Evolutionary conservation across 2,888 invertebrate species (phyloP).

Genomic region (Rhagonycha fulva): DNA sequence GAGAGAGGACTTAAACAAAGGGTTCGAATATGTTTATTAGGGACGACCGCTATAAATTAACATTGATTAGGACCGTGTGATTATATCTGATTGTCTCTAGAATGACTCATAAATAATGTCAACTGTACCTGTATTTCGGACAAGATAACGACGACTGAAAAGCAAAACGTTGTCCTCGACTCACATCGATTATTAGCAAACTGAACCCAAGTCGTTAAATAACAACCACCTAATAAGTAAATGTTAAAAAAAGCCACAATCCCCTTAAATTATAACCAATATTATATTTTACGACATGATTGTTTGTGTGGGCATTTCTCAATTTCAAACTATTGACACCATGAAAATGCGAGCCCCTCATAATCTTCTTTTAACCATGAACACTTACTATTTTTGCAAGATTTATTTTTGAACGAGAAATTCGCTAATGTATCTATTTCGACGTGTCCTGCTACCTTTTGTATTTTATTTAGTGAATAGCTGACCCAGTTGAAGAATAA

Average conservation of each 20-base stretch:
- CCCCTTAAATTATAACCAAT: conserved; percentile 19
- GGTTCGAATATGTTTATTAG: conserved; percentile 56
- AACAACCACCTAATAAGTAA: conserved; percentile 29
- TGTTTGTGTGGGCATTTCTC: conserved; percentile 14
- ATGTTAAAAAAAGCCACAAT: conserved; percentile 21
- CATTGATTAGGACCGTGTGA: conserved; percentile 57
- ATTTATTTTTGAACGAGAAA: conserved; percentile 10
- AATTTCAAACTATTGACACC: conserved; percentile 7
- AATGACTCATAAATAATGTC: conserved; percentile 55
- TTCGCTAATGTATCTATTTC: conserved; percentile 29
- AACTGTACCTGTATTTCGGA: conserved; percentile 34
- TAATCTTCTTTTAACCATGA: conserved; percentile 5
- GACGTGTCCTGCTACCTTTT: conserved; percentile 21
- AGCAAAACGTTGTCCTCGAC: conserved; percentile 37
- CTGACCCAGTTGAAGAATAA: conserved; percentile 32
- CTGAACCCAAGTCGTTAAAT: conserved; percentile 26
- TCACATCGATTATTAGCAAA: conserved; percentile 31
- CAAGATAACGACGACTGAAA: conserved; percentile 36
- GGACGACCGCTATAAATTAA: conserved; percentile 55
- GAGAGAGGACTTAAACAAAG: conserved; percentile 48
- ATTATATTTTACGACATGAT: conserved; percentile 20
- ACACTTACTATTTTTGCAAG: not conserved
- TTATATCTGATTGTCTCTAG: conserved; percentile 56
- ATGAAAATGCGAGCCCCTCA: not conserved
- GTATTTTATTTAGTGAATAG: conserved; percentile 19